phyloP scores from a whole-genome alignment of 2,888 invertebrate species.

The Eulithis prunata region DNA sequence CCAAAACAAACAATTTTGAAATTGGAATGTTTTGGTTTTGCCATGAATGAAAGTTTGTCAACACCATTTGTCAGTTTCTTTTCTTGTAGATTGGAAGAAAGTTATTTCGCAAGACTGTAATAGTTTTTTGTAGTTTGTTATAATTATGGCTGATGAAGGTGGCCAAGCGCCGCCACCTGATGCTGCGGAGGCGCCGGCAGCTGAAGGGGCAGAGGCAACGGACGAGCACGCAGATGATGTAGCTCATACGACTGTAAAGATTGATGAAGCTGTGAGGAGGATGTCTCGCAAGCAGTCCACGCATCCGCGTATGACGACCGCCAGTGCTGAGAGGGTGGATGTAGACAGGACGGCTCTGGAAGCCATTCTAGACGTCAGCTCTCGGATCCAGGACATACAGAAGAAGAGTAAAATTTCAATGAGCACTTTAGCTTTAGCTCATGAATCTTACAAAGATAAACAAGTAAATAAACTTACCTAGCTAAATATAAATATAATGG shows the following conservation, averaged over 20 bases:
- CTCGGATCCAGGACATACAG: conserved; percentile 68
- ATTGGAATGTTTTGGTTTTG: conserved; percentile 33
- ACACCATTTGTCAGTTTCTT: background rate
- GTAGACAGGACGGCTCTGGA: conserved; percentile 73
- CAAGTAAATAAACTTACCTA: conserved; percentile 70
- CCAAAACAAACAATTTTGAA: conserved; percentile 31
- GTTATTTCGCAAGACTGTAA: conserved; percentile 4
- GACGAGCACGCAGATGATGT: conserved; percentile 50
- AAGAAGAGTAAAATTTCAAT: conserved; percentile 72
- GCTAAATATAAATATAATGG: conserved; percentile 47
- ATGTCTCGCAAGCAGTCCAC: conserved; percentile 40
- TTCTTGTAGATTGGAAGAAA: conserved; percentile 13
- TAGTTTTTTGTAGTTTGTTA: conserved; percentile 11
- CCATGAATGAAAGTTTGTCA: background rate
- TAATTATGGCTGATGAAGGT: conserved; percentile 54
- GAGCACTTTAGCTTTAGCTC: conserved; percentile 70
- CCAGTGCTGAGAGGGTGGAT: conserved; percentile 50
- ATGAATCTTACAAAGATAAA: conserved; percentile 80
- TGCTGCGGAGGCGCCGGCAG: conserved; percentile 41
- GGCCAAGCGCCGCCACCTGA: conserved; percentile 42
- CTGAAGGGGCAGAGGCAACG: conserved; percentile 30
- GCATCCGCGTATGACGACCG: conserved; percentile 8
- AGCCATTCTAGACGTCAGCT: conserved; percentile 72
- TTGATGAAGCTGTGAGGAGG: conserved; percentile 54
- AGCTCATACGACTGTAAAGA: conserved; percentile 50